Conservation (phyloP, 2,113 vertebrate species). For the Macquaria ambigua region DNA sequence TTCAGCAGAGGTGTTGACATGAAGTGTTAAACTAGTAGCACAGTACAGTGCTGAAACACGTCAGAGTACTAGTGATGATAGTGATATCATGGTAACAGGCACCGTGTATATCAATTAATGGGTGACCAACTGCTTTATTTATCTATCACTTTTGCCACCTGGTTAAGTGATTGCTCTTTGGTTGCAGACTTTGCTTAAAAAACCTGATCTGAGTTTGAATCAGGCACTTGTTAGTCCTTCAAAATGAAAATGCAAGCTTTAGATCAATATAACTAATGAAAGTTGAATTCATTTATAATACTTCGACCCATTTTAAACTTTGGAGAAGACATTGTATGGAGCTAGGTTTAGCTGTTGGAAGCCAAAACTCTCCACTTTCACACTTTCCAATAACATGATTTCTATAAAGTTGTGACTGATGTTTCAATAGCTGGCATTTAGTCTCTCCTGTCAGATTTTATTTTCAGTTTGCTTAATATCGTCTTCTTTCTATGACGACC, state of each 20-base stretch:
- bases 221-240: conserved; percentile 4
- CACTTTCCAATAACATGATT: neutral
- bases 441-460: conserved; percentile 12
- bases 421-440: neutral
- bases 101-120: neutral
- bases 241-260: conserved; percentile 8
- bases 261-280: neutral
- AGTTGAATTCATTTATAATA: neutral
- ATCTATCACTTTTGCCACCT: conserved; percentile 1
- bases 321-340: neutral
- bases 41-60: neutral
- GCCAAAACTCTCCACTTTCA: neutral
- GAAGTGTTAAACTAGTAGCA: neutral
- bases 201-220: neutral
- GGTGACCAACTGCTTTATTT: neutral
- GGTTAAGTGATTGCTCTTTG: neutral
- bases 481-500: conserved; percentile 26
- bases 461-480: conserved; percentile 16
- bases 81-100: neutral
- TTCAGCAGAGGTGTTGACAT: conserved; percentile 4
- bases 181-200: conserved; percentile 1
- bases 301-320: neutral
- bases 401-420: neutral
- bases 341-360: neutral
- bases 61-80: neutral